These are phyloP conservation scores for Pollenia griseotomentosa DNA, from an alignment of 2,888 invertebrate genomes.

Conservation along the genomic window DNA sequence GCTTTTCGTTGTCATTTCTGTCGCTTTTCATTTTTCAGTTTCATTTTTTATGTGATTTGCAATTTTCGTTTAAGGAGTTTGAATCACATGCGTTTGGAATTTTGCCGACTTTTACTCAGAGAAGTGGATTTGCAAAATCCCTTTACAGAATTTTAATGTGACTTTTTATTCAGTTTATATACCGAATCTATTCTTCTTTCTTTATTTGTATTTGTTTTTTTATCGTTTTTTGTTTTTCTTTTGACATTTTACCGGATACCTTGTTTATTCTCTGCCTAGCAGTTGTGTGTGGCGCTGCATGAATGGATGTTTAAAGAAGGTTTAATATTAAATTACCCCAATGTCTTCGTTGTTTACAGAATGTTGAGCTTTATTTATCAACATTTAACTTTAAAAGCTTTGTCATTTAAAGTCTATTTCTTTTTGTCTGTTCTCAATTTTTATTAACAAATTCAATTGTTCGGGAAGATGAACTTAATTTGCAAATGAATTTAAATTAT, in stretches of 20 bases:
- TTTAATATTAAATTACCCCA: conserved; percentile 43
- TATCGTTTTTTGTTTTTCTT: background rate
- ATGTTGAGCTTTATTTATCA: conserved; percentile 37
- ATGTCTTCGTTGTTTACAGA: conserved; percentile 47
- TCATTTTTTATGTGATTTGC: conserved; percentile 59
- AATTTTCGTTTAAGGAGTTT: conserved; percentile 50
- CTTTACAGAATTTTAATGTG: conserved; percentile 74
- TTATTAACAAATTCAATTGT: conserved; percentile 40
- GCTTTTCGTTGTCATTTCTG: conserved; percentile 46
- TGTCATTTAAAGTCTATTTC: background rate
- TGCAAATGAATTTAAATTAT: conserved; percentile 35
- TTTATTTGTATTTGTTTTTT: background rate
- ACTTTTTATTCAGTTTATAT: conserved; percentile 47
- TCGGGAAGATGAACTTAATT: conserved; percentile 16
- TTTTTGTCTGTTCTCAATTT: background rate
- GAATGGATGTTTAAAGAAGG: conserved; percentile 3
- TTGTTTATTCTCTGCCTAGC: conserved; percentile 9
- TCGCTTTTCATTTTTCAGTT: conserved; percentile 53
- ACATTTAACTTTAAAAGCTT: conserved; percentile 30
- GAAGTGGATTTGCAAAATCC: conserved; percentile 73
- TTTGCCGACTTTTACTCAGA: conserved; percentile 61
- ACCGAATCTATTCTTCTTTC: conserved; percentile 8
- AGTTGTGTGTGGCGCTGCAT: conserved; percentile 10
- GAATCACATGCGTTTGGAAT: conserved; percentile 56
- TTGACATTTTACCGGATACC: conserved; percentile 6